Percentiles rank a stretch among this genome's conserved stretches.
phyloP scores from a whole-genome alignment of 1,140 invertebrate genomes.

The Cheumatopsyche charites region DNA sequence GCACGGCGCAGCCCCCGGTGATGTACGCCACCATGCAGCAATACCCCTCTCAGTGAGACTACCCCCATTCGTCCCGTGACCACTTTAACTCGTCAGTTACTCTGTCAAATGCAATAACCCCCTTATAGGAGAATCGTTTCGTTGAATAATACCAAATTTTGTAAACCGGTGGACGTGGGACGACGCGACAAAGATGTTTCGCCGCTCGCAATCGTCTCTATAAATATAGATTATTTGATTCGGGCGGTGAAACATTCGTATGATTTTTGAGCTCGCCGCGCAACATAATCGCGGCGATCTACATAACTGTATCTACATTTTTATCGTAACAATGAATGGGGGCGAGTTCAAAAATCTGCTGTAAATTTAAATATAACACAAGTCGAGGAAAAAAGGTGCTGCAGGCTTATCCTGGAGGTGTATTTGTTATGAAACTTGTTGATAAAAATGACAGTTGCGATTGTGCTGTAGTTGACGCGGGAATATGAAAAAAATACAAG shows the following conservation, averaged over 20 bases:
- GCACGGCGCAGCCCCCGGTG: slow-evolving; percentile 65
- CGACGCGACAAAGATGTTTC: slow-evolving; percentile 30
- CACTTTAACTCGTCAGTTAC: slow-evolving; percentile 15
- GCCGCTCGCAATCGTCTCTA: slow-evolving; percentile 15
- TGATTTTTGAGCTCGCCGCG: slow-evolving; percentile 25
- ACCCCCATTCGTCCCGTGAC: slow-evolving; percentile 39
- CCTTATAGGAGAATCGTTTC: slow-evolving; percentile 7
- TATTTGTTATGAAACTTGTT: slow-evolving; percentile 37
- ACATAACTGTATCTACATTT: too few species aligned
- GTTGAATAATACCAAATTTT: neutral
- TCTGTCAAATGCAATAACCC: neutral
- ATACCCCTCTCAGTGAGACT: slow-evolving; percentile 75
- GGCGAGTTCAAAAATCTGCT: slow-evolving; percentile 10
- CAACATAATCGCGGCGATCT: slow-evolving; percentile 3
- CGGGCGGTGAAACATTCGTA: slow-evolving; percentile 5
- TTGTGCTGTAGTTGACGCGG: slow-evolving; percentile 31
- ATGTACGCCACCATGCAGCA: slow-evolving; percentile 82
- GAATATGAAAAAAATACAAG: too few species aligned
- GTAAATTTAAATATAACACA: slow-evolving; percentile 11
- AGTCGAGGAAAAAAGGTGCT: slow-evolving; percentile 29
- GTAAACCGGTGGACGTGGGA: slow-evolving; percentile 9
- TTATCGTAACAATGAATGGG: neutral
- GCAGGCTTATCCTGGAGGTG: slow-evolving; percentile 32
- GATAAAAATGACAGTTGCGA: slow-evolving; percentile 37
- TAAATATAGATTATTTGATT: slow-evolving; percentile 37